Percentiles rank a stretch among this genome's conserved stretches.
Evolutionary conservation across 2,797 vertebrate genomes (phyloP).

Genomic region (Gobionotothen gibberifrons): DNA sequence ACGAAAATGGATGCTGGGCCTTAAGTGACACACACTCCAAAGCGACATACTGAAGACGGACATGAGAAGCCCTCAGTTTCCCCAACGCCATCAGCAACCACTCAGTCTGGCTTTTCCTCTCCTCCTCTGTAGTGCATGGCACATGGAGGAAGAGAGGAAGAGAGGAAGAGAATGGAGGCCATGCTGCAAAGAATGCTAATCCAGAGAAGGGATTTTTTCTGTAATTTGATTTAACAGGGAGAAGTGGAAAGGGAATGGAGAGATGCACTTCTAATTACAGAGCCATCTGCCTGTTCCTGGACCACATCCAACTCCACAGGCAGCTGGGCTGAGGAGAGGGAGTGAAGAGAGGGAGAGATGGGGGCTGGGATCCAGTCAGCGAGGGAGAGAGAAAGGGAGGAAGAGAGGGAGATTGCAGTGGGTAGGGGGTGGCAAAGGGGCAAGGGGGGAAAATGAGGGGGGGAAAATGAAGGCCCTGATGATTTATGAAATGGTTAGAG

Average conservation of each 20-base stretch:
- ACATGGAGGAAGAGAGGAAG: conserved; percentile 73
- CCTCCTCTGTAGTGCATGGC: conserved; percentile 63
- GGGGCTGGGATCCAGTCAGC: conserved; percentile 81
- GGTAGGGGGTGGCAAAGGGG: conserved; percentile 77
- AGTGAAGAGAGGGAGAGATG: conserved; percentile 77
- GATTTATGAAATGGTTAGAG: conserved; percentile 83
- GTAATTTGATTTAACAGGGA: conserved; percentile 93
- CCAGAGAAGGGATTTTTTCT: conserved; percentile 90
- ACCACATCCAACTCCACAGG: conserved; percentile 89
- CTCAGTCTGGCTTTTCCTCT: conserved; percentile 62
- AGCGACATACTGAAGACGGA: conserved; percentile 46
- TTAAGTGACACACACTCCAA: conserved; percentile 33
- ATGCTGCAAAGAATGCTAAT: conserved; percentile 89
- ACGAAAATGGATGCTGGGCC: conserved; percentile 49
- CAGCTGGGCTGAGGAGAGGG: conserved; percentile 88
- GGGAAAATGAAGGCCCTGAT: conserved; percentile 73
- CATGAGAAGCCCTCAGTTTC: conserved; percentile 63
- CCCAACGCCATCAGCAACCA: conserved; percentile 55
- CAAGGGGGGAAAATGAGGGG: conserved; percentile 67
- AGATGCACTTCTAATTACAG: conserved; percentile 89
- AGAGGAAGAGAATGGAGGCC: conserved; percentile 77
- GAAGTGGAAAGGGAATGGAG: conserved; percentile 90
- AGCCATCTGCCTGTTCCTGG: conserved; percentile 94
- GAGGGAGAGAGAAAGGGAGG: conserved; percentile 46
- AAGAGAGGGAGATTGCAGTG: conserved; percentile 65